phyloP scores from a whole-genome alignment of 2,888 invertebrate species.

The Eupithecia abbreviata region DNA sequence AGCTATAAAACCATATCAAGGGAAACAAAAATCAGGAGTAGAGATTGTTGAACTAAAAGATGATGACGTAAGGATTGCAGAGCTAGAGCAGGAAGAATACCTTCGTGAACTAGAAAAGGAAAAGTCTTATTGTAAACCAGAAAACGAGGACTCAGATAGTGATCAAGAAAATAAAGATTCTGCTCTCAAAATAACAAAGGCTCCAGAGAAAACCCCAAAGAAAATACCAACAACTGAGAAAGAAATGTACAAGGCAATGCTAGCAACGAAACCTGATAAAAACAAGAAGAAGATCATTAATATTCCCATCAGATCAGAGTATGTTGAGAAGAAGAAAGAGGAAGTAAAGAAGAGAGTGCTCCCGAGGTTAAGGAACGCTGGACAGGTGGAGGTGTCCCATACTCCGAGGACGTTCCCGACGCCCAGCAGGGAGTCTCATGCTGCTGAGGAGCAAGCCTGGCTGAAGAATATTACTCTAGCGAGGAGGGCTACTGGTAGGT shows the following conservation, averaged over 20 bases:
- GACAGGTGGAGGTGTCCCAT: constrained; percentile 86
- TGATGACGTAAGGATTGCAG: constrained; percentile 28
- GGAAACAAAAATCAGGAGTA: constrained; percentile 32
- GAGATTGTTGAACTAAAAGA: constrained; percentile 34
- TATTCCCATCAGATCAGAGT: constrained; percentile 65
- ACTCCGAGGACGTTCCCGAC: constrained; percentile 91
- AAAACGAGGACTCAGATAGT: not conserved
- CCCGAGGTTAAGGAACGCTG: constrained; percentile 83
- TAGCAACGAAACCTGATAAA: constrained; percentile 19
- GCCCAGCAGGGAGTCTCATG: constrained; percentile 89
- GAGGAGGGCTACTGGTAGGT: constrained; percentile 82
- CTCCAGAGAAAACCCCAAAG: constrained; percentile 15
- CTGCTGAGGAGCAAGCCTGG: constrained; percentile 91
- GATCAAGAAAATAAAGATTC: constrained; percentile 9
- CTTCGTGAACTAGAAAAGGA: not conserved
- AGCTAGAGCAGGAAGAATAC: constrained; percentile 7
- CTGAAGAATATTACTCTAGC: constrained; percentile 90
- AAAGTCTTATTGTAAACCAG: not conserved
- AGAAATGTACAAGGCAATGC: constrained; percentile 24
- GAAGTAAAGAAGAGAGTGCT: constrained; percentile 69
- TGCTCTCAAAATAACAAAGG: constrained; percentile 20
- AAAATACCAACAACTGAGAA: constrained; percentile 10
- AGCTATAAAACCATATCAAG: constrained; percentile 21
- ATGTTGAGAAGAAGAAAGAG: constrained; percentile 67
- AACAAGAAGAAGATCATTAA: constrained; percentile 43